phyloP scores from a whole-genome alignment of 2,888 invertebrate species.

The Pristionchus japonicus region DNA sequence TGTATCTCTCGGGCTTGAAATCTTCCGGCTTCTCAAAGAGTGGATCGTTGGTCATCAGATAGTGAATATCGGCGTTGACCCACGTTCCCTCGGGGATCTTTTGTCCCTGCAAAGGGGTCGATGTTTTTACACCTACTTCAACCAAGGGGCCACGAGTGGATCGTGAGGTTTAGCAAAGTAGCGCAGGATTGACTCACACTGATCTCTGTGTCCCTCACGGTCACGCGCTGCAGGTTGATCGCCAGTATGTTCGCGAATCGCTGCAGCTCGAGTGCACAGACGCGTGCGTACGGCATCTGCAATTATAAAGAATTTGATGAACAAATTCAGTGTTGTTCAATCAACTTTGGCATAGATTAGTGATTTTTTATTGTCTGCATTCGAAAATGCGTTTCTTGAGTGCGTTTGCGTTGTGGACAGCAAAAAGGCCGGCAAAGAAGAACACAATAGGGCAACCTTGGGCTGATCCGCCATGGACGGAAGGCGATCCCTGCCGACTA shows the following conservation, averaged over 20 bases:
- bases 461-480: background rate
- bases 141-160: too few relatives aligned
- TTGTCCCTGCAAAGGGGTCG: too few relatives aligned
- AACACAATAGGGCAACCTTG: too few relatives aligned
- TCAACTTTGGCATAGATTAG: too few relatives aligned
- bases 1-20: constrained; percentile 33
- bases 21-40: background rate
- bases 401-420: too few relatives aligned
- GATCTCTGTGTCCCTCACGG: background rate
- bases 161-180: background rate
- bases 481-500: background rate
- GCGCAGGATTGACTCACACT: background rate
- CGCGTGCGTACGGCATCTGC: constrained; percentile 30
- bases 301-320: too few relatives aligned
- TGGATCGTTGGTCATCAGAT: constrained; percentile 23
- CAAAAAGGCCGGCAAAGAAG: too few relatives aligned
- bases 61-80: constrained; percentile 38
- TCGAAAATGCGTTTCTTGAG: too few relatives aligned
- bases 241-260: constrained; percentile 11
- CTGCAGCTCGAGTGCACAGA: constrained; percentile 21
- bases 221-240: background rate
- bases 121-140: too few relatives aligned
- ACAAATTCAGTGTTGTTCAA: too few relatives aligned
- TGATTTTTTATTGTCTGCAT: too few relatives aligned
- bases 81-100: background rate